A percentile compares a stretch with the other conserved stretches of the same genome.
These are phyloP conservation scores for Toxotes jaculatrix DNA, from an alignment of 2,113 vertebrate species.

Conservation along the genomic window DNA sequence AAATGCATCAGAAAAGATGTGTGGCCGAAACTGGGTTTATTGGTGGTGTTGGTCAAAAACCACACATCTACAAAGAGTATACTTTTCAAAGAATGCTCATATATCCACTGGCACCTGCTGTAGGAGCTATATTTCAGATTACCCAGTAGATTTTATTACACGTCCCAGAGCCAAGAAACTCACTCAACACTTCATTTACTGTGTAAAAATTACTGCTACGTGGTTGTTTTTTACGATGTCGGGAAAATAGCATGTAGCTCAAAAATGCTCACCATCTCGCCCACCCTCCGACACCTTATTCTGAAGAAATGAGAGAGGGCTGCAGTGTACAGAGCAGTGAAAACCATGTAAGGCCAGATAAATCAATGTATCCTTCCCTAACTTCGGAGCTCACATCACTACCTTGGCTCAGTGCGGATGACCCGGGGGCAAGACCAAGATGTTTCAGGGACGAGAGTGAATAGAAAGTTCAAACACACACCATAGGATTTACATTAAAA, in stretches of 20 bases:
- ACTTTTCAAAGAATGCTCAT: neutral
- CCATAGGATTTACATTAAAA: slow-evolving; percentile 1
- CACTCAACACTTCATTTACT: slow-evolving; percentile 24
- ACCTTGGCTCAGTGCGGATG: slow-evolving; percentile 17
- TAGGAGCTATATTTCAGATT: neutral
- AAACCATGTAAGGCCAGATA: slow-evolving; percentile 45
- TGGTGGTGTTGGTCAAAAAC: neutral
- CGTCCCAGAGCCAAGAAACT: slow-evolving; percentile 24
- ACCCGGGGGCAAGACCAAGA: slow-evolving; percentile 29
- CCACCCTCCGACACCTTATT: neutral
- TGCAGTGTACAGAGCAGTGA: slow-evolving; percentile 5
- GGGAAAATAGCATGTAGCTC: slow-evolving; percentile 11
- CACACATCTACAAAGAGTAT: neutral
- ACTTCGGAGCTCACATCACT: slow-evolving; percentile 21
- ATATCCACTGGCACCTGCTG: slow-evolving; percentile 1
- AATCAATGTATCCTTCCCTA: slow-evolving; percentile 45
- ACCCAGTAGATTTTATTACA: neutral
- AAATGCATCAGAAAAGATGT: neutral
- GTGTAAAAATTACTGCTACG: slow-evolving; percentile 6
- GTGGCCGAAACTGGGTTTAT: slow-evolving; percentile 11
- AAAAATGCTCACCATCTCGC: slow-evolving; percentile 7
- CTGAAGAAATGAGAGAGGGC: slow-evolving; percentile 6
- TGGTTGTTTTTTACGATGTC: slow-evolving; percentile 27
- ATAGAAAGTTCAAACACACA: slow-evolving; percentile 23
- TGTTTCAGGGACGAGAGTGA: slow-evolving; percentile 30